These are phyloP conservation scores for Pardosa pseudoannulata DNA, from an alignment of 2,888 invertebrate genomes.

Conservation along the genomic window DNA sequence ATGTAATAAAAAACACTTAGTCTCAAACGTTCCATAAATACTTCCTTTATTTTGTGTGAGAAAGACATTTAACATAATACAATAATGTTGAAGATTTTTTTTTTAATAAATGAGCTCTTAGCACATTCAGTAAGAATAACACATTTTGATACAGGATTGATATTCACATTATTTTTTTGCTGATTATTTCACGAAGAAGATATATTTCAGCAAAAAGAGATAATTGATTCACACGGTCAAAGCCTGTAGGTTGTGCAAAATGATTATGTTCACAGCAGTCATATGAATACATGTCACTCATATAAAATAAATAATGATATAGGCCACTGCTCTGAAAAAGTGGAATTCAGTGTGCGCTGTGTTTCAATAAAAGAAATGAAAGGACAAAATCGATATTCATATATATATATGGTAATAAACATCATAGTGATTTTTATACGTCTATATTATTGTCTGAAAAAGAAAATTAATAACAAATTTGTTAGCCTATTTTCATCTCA, in stretches of 20 bases:
- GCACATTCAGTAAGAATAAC: constrained; percentile 21
- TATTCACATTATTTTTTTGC: too few species aligned
- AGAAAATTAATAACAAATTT: too few species aligned
- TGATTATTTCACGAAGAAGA: background rate
- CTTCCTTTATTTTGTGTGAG: constrained; percentile 51
- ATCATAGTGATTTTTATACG: too few species aligned
- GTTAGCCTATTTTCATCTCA: too few species aligned
- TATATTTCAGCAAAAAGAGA: background rate
- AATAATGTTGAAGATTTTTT: constrained; percentile 30
- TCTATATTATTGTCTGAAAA: too few species aligned
- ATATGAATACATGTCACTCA: background rate
- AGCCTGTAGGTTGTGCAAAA: background rate
- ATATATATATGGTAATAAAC: background rate
- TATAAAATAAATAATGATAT: background rate
- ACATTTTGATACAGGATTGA: constrained; percentile 12
- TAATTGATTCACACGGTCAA: background rate
- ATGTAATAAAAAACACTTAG: background rate
- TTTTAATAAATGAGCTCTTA: constrained; percentile 21
- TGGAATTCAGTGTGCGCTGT: background rate
- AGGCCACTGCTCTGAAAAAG: background rate
- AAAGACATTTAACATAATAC: constrained; percentile 53
- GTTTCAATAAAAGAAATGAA: background rate
- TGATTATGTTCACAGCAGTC: background rate
- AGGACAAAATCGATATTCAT: background rate
- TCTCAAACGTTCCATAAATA: background rate